Evolutionary conservation across 2,797 vertebrate species (phyloP), one percentile per base, ranked within the genome.

Genomic region (Falco naumanni): DNA sequence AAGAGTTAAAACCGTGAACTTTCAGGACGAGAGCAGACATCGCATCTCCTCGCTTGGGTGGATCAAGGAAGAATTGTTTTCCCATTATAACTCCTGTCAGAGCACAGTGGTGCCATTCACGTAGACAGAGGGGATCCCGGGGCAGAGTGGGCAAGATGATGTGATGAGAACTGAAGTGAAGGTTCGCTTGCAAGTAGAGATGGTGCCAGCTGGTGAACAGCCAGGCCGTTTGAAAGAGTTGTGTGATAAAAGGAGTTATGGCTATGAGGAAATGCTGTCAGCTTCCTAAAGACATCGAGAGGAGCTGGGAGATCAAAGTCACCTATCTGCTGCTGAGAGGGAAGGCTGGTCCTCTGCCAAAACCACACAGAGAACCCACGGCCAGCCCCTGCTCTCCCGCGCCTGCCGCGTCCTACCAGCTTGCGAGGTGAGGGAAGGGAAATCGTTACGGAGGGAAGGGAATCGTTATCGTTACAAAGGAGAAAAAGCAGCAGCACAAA

Each of bases 321-420:
- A 89, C 92, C 85, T 83, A 64, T 70, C 61, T 79, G 77, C 64
- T 86, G 88, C 57, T 83, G 68, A 72, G 84, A 70, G 79, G 69
- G 69, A 63, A 91, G 53, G 50, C 76, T 82, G 80, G 56, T 87
- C 65, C 31, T 75, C 50, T 11, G 89, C 78, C 89, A 91, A 91
- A 84, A 43, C 51, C 64, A 48, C 33, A 4, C 0, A 0, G 63
- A 80, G 83, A 45, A 75, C 76, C 43, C 4, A 1, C 2, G 10
- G 56, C 47, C 66, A 51, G 59, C 31, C 64, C 31, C 22, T 56
- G 16, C 26, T 60, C 39, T 70, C 82, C 47, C 1, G 9, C 0
- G 5, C 43, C 60, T 47, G 57, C 56, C 53, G 69, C 1, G 7
- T 47, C 66, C 72, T 33, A 51, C 41, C 47, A 28, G 34, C 56